Base-by-base conservation (phyloP, 2,113 vertebrate species). In the Pseudonaja textilis region DNA sequence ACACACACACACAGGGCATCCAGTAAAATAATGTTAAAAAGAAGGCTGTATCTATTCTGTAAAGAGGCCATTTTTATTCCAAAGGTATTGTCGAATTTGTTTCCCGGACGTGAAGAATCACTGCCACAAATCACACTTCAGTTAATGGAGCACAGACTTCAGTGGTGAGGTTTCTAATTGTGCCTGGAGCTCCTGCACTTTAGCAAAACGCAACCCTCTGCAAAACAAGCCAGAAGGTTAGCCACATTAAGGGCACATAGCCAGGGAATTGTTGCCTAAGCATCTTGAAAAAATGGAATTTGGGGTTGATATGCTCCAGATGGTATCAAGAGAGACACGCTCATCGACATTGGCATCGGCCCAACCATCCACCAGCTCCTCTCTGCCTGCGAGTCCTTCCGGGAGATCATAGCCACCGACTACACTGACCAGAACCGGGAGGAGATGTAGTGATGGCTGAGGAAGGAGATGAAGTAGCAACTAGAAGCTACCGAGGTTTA, bases 341-440 rank as follows among this genome's bases (percentile, higher is more conserved):
- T 98, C 90, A 94, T 98, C 12, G 97, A 98, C 20, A 96, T 97
- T 6, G 97, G 97, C 85, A 97, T 94, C 5, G 97, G 97, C 4
- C 97, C 97, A 29, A 87, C 95, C 8, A 95, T 98, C 89, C 96
- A 98, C 88, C 95, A 95, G 20, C 93, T 97, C 4, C 94, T 98
- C 20, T 98, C 96, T 20, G 96, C 97, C 4, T 98, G 96, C 50
- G 94, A 97, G 45, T 94, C 96, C 89, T 98, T 96, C 87, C 93
- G 94, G 23, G 96, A 97, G 56, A 96, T 98, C 7, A 52, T 97
- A 9, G 93, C 94, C 81, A 96, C 96, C 0, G 97, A 98, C 88
- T 98, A 95, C 5, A 59, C 92, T 0, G 95, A 96, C 6, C 91
- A 89, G 93, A 98, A 98, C 91, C 91, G 96, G 1, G 57, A 55